These are phyloP conservation scores for Diarsia brunnea DNA, from an alignment of 2,888 invertebrate genomes.

Conservation along the genomic window DNA sequence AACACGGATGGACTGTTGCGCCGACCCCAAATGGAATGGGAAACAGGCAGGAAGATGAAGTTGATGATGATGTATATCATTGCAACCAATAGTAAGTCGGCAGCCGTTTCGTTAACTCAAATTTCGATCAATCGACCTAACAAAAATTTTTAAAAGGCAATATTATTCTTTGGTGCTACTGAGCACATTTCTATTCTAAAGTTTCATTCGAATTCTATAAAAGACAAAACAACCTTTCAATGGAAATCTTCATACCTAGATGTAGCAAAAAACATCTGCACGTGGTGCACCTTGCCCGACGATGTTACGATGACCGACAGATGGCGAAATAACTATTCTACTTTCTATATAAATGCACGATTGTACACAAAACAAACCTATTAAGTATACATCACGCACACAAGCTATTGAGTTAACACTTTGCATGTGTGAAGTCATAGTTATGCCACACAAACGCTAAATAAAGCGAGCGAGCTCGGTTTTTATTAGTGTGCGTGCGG, in stretches of 20 bases:
- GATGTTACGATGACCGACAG: constrained; percentile 34
- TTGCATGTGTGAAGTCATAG: no score
- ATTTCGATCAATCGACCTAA: not conserved
- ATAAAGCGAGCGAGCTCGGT: no score
- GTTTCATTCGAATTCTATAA: not conserved
- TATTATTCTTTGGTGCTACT: not conserved
- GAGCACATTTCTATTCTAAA: not conserved
- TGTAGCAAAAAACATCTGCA: constrained; percentile 13
- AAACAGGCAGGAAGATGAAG: no score
- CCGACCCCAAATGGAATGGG: no score
- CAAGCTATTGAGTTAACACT: no score
- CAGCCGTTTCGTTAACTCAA: not conserved
- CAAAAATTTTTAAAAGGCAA: not conserved
- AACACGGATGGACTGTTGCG: no score
- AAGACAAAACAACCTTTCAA: constrained; percentile 1
- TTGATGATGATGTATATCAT: not conserved
- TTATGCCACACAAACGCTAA: no score
- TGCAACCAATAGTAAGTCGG: not conserved
- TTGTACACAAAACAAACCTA: no score
- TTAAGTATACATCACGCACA: no score
- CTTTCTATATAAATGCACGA: not conserved
- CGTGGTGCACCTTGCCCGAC: constrained; percentile 24
- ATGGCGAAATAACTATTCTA: constrained; percentile 24
- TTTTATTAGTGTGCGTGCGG: no score
- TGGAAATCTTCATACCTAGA: not conserved